Evolutionary conservation across 1,140 invertebrate genomes (phyloP).

Genomic region (Ceratina australensis): DNA sequence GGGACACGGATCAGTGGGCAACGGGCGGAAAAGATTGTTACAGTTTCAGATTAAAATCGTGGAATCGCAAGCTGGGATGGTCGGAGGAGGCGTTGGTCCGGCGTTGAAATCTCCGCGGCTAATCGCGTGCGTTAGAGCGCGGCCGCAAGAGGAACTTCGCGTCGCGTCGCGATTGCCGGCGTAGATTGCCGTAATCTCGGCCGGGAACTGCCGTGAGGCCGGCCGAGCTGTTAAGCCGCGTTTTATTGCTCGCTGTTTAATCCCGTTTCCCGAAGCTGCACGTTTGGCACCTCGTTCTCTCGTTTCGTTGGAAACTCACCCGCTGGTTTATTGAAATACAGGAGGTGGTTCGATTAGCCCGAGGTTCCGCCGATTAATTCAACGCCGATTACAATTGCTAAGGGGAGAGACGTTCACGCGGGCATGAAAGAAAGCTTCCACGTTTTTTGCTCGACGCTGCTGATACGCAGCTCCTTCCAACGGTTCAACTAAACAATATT

Average conservation of each 20-base stretch:
- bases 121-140: constrained; percentile 8
- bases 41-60: constrained; percentile 21
- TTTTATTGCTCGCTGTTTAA: constrained; percentile 1
- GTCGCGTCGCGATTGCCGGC: not conserved
- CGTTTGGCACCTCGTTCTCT: constrained; percentile 15
- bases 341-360: not conserved
- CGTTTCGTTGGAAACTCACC: constrained; percentile 14
- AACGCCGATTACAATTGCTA: not conserved
- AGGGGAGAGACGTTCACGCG: not conserved
- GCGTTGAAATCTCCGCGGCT: constrained; percentile 3
- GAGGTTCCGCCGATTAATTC: not conserved
- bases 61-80: not conserved
- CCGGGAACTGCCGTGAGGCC: too few relatives aligned
- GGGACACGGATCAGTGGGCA: constrained; percentile 15
- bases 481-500: too few relatives aligned
- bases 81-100: not conserved
- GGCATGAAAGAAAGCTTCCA: too few relatives aligned
- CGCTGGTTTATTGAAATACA: constrained; percentile 9
- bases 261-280: not conserved
- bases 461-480: too few relatives aligned
- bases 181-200: constrained; percentile 1
- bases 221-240: not conserved
- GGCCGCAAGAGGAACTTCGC: constrained; percentile 10
- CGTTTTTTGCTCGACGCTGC: not conserved
- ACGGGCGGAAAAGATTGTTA: constrained; percentile 25